Base-by-base conservation (phyloP, 64 coral and sea anemone species). In the Pocillopora damicornis region DNA sequence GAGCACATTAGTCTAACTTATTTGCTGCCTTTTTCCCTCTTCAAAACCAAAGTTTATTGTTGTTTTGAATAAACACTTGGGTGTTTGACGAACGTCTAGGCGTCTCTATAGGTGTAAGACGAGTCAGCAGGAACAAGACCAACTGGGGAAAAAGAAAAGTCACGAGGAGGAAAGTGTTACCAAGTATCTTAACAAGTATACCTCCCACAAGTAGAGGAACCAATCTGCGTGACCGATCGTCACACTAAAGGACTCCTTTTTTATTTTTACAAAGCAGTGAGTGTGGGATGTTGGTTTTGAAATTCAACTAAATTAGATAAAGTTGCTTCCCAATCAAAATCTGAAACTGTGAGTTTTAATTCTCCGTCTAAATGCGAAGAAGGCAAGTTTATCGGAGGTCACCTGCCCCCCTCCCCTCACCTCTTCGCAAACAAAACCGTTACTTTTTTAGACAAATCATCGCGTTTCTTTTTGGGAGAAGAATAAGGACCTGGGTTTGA, bases 91-190 rank as follows among this genome's bases (percentile, higher is more conserved):
- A 20, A 16, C 9, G 15, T 35, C 37, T 67, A 87, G 6, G 84
- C 42, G 9, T 75, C 18, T 87, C 84, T 87, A 59, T 74, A 87
- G 60, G 84, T 87, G 58, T 12, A 58, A 11, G 56, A 58, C 23
- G 45, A 15, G 37, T 87, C 84, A 15, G 84, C 84, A 75, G 84
- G 73, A 25, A 74, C 84, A 56, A 87, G 84, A 75, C 84, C 84
- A 87, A 87, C 84, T 87, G 26, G 13, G 17, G 34, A 75, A 86
- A 86, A 22, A 62, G 35, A 82, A 63, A 62, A 36, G 59, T 62
- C 34, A 64, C 26, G 22, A 26, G 63, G 15, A 30, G 57, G 57
- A 15, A 45, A 61, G 22, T 62, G 35, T 62, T 61, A 51, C 42
- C 42, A 51, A 51, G 42, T 51, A 51, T 51, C 42, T 51, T 1